A percentile compares a stretch with the other conserved stretches of the same genome.
Evolutionary conservation across 2,797 vertebrate genomes (phyloP).

Genomic region (Cyprinella venusta): DNA sequence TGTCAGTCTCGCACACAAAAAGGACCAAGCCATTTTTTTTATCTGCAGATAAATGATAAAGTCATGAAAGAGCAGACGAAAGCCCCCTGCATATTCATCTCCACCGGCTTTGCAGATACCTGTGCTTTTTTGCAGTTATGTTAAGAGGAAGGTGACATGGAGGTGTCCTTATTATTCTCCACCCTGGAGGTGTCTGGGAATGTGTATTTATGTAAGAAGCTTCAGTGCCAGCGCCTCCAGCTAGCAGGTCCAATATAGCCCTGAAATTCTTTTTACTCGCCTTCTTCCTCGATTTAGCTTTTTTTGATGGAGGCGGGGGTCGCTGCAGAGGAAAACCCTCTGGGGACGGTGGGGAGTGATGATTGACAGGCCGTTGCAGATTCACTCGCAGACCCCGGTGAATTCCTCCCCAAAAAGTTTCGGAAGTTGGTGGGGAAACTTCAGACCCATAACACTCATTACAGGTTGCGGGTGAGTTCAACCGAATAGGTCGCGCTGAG

Average conservation of each 20-base stretch:
- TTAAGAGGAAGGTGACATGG: slow-evolving; percentile 41
- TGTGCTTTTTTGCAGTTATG: slow-evolving; percentile 29
- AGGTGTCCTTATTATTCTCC: slow-evolving; percentile 54
- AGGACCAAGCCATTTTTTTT: not conserved
- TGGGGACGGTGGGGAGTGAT: slow-evolving; percentile 50
- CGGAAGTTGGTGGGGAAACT: slow-evolving; percentile 24
- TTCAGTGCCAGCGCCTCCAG: slow-evolving; percentile 58
- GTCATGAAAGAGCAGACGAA: slow-evolving; percentile 19
- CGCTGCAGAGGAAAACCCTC: slow-evolving; percentile 56
- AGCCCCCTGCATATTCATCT: slow-evolving; percentile 31
- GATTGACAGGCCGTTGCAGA: slow-evolving; percentile 64
- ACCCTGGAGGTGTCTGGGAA: slow-evolving; percentile 38
- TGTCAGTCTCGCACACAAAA: slow-evolving; percentile 43
- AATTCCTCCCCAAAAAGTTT: slow-evolving; percentile 50
- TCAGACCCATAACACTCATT: slow-evolving; percentile 30
- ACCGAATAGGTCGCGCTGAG: not conserved
- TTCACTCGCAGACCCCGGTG: slow-evolving; percentile 53
- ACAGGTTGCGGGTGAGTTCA: slow-evolving; percentile 32
- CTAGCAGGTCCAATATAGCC: slow-evolving; percentile 58
- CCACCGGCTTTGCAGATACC: slow-evolving; percentile 9
- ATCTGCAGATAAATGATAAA: slow-evolving; percentile 41
- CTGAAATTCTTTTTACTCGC: slow-evolving; percentile 56
- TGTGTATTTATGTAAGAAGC: slow-evolving; percentile 49
- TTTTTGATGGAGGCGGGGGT: slow-evolving; percentile 53
- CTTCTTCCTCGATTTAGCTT: slow-evolving; percentile 58